These are phyloP conservation scores for Heliconius cydno DNA, from an alignment of 2,888 invertebrate genomes.

Conservation along the genomic window DNA sequence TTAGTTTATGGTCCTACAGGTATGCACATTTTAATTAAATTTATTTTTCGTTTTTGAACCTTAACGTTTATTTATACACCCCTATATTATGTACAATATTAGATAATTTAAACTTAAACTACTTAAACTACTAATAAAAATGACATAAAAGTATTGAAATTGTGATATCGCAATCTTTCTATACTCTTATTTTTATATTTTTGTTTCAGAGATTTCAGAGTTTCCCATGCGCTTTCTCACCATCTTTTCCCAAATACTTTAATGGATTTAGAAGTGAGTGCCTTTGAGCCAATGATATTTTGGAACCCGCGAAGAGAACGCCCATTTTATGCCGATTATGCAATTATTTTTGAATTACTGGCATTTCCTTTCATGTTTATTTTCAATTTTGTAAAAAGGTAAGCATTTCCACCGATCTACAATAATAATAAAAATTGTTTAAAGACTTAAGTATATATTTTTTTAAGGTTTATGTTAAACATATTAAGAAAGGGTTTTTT, in stretches of 20 bases:
- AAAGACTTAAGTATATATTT: neutral
- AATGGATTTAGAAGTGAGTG: constrained; percentile 88
- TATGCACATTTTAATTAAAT: constrained; percentile 49
- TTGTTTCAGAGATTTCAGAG: constrained; percentile 86
- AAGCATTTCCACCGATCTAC: constrained; percentile 39
- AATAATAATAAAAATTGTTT: neutral
- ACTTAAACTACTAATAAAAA: too few species aligned
- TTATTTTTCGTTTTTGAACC: neutral
- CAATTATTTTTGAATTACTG: constrained; percentile 74
- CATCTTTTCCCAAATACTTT: constrained; percentile 91
- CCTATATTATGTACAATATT: neutral
- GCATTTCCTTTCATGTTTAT: constrained; percentile 71
- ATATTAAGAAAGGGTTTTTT: constrained; percentile 63
- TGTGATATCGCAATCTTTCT: neutral
- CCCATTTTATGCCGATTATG: constrained; percentile 71
- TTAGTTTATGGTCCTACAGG: constrained; percentile 87
- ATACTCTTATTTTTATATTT: neutral
- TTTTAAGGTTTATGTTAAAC: constrained; percentile 58
- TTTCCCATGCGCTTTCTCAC: constrained; percentile 90
- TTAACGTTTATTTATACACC: neutral
- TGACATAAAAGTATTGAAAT: too few species aligned
- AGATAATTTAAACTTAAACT: too few species aligned
- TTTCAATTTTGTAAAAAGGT: constrained; percentile 73
- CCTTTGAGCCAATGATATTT: constrained; percentile 86
- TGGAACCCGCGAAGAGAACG: constrained; percentile 86